Percentiles rank a stretch among this genome's conserved stretches.
phyloP scores from a whole-genome alignment of 2,888 invertebrate species.

The Synergus itoensis region DNA sequence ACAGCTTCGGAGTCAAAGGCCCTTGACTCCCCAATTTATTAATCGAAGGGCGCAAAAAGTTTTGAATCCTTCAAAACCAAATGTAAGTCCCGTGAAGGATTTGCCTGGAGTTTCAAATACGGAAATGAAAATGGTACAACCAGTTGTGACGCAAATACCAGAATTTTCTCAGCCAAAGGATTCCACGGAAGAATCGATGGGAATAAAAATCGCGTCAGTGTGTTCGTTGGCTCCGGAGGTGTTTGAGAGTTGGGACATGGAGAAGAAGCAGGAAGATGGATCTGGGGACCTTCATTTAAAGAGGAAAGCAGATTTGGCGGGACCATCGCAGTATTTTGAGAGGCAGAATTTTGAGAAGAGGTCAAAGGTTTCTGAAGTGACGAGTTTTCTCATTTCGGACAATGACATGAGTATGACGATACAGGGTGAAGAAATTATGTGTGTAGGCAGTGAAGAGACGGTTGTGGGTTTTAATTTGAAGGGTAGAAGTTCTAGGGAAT shows the following conservation, averaged over 20 bases:
- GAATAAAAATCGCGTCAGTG: background rate
- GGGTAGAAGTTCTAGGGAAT: background rate
- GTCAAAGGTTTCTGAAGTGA: background rate
- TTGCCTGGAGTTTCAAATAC: background rate
- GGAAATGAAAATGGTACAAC: background rate
- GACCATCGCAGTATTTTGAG: background rate
- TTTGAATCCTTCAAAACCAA: background rate
- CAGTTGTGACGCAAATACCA: background rate
- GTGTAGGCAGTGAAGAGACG: background rate
- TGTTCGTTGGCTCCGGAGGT: conserved; percentile 8
- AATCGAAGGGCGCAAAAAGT: background rate
- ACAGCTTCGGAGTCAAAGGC: too few relatives aligned
- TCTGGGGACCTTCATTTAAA: background rate
- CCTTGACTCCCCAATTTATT: background rate
- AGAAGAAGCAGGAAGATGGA: background rate
- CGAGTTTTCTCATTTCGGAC: background rate
- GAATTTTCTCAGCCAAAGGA: background rate
- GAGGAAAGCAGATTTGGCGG: conserved; percentile 18
- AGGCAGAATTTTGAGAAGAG: background rate
- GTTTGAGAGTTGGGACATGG: conserved; percentile 1
- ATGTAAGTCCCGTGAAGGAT: background rate
- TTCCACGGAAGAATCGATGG: background rate
- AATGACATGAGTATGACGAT: background rate
- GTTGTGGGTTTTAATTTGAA: background rate
- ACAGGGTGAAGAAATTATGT: background rate